Evolutionary conservation across 2,113 vertebrate genomes (phyloP).

Genomic region (Aleadryas rufinucha): DNA sequence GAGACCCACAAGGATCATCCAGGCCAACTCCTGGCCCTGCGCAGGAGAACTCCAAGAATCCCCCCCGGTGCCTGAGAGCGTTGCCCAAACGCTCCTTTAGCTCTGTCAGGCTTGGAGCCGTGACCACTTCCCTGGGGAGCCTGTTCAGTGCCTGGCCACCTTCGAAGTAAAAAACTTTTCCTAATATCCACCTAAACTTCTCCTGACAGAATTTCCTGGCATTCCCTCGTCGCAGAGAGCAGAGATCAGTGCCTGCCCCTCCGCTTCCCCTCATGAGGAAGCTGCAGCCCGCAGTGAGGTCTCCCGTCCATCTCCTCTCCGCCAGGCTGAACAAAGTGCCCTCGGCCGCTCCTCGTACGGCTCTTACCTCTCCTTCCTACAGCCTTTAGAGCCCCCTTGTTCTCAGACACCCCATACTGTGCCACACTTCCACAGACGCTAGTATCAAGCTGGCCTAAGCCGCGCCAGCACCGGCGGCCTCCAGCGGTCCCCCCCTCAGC

Average conservation of each 20-base stretch:
- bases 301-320: neutral
- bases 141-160: neutral
- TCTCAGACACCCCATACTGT: fast-evolving
- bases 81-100: fast-evolving
- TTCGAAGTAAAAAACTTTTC: neutral
- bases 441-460: fast-evolving
- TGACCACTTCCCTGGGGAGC: neutral
- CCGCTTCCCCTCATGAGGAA: neutral
- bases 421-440: neutral
- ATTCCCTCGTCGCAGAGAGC: neutral
- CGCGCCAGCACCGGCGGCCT: fast-evolving
- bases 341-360: neutral
- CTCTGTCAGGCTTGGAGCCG: neutral
- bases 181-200: neutral
- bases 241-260: neutral
- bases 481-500: neutral
- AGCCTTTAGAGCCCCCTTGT: neutral
- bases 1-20: neutral
- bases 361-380: neutral
- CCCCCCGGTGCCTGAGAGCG: no score
- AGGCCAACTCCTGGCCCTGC: no score
- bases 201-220: neutral
- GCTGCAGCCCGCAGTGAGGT: neutral
- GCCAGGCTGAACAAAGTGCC: neutral
- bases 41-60: neutral